These are phyloP conservation scores for Heterotilapia buettikoferi DNA, from an alignment of 2,113 vertebrate genomes.

Conservation along the genomic window DNA sequence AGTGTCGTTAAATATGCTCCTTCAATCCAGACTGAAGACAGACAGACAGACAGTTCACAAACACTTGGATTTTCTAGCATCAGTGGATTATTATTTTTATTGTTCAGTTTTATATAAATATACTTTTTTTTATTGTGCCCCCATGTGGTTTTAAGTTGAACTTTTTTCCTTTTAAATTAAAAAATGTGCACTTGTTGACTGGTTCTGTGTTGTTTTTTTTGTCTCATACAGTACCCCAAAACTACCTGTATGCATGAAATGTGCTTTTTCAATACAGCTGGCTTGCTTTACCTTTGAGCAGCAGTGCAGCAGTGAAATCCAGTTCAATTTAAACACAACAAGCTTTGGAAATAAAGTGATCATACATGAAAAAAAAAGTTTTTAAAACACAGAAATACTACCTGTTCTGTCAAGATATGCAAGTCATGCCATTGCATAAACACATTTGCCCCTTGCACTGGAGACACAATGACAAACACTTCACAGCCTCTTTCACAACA, in stretches of 20 bases:
- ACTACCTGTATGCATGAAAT: neutral
- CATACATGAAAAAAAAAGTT: neutral
- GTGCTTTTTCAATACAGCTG: neutral
- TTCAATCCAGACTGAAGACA: neutral
- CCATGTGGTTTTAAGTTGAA: neutral
- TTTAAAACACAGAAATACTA: neutral
- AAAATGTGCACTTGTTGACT: neutral
- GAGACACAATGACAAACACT: neutral
- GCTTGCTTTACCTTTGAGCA: neutral
- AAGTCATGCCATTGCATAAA: neutral
- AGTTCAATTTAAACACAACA: neutral
- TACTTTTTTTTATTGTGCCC: neutral
- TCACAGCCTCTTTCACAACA: conserved; percentile 14
- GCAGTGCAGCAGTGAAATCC: neutral
- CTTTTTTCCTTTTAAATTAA: neutral
- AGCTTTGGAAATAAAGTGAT: neutral
- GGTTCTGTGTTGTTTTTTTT: neutral
- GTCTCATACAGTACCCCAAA: neutral
- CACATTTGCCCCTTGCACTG: neutral
- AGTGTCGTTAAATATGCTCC: neutral
- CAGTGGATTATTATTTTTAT: neutral
- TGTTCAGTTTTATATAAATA: neutral
- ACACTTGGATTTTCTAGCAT: neutral
- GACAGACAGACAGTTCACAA: neutral
- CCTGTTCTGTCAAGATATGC: neutral